Conservation (phyloP, 2,797 vertebrate genomes). For the Micropoecilia bifurca region DNA sequence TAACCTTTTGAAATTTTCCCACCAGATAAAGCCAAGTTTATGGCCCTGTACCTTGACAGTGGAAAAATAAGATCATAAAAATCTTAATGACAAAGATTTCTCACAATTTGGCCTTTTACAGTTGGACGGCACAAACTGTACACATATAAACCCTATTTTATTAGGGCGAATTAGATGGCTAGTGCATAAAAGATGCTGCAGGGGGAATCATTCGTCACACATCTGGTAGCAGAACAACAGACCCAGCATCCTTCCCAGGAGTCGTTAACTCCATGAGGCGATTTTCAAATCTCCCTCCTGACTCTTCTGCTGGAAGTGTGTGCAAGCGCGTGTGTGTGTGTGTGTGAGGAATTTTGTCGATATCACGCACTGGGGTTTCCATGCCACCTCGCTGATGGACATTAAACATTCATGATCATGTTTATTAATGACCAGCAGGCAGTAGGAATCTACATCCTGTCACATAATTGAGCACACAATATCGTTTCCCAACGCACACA, state of each 20-base stretch:
- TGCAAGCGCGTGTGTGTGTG: background rate
- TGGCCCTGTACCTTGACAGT: background rate
- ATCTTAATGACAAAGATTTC: background rate
- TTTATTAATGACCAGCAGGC: conserved; percentile 83
- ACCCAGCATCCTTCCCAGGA: conserved; percentile 20
- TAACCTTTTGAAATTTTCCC: background rate
- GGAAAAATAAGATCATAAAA: background rate
- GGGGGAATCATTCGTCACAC: background rate
- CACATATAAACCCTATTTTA: background rate
- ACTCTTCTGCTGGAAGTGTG: conserved; percentile 51
- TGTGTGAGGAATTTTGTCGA: conserved; percentile 47
- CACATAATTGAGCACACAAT: conserved; percentile 4
- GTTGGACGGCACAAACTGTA: background rate
- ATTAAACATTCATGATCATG: conserved; percentile 85
- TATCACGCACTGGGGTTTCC: conserved; percentile 62
- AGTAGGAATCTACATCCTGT: conserved; percentile 61
- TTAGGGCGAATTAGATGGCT: background rate
- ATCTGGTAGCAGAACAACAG: background rate
- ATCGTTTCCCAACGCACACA: background rate
- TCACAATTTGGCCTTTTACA: background rate
- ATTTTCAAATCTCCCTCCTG: conserved; percentile 46
- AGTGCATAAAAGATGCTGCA: background rate
- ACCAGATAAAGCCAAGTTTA: background rate
- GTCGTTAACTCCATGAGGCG: conserved; percentile 36
- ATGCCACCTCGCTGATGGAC: conserved; percentile 62